phyloP scores from a whole-genome alignment of 2,888 invertebrate species.

The Tubiluchus corallicola region DNA sequence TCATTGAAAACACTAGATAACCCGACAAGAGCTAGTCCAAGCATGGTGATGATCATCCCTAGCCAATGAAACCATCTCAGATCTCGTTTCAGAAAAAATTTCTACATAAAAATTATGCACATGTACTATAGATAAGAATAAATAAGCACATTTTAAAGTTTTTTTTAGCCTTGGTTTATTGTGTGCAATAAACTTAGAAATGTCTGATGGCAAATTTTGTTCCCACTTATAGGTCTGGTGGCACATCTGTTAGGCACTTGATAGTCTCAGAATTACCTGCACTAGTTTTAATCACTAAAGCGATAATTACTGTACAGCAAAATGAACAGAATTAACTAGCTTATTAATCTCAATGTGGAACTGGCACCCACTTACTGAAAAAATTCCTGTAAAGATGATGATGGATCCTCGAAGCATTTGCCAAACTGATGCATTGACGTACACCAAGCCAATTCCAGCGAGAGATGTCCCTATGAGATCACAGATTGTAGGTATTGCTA shows the following conservation, averaged over 20 bases:
- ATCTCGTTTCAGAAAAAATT: slow-evolving; percentile 22
- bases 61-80: slow-evolving; percentile 20
- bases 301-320: too few relatives aligned
- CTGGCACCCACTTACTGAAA: slow-evolving; percentile 23
- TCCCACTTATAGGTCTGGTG: too few relatives aligned
- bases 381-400: slow-evolving; percentile 24
- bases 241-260: too few relatives aligned
- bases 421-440: slow-evolving; percentile 25
- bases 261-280: too few relatives aligned
- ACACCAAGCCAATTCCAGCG: slow-evolving; percentile 23
- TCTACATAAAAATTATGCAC: slow-evolving; percentile 15
- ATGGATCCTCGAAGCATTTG: slow-evolving; percentile 25
- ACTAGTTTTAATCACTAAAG: too few relatives aligned
- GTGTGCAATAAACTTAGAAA: too few relatives aligned
- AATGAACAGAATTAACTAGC: too few relatives aligned
- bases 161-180: too few relatives aligned
- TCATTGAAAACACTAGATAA: slow-evolving; percentile 22
- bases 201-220: too few relatives aligned
- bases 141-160: neutral
- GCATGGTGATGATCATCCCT: slow-evolving; percentile 21
- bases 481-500: slow-evolving; percentile 21
- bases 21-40: slow-evolving; percentile 21
- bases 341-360: too few relatives aligned
- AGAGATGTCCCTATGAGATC: slow-evolving; percentile 23
- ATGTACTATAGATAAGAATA: slow-evolving; percentile 2